Evolutionary conservation across 2,888 invertebrate species (phyloP).

Genomic region (Molanna angustata): DNA sequence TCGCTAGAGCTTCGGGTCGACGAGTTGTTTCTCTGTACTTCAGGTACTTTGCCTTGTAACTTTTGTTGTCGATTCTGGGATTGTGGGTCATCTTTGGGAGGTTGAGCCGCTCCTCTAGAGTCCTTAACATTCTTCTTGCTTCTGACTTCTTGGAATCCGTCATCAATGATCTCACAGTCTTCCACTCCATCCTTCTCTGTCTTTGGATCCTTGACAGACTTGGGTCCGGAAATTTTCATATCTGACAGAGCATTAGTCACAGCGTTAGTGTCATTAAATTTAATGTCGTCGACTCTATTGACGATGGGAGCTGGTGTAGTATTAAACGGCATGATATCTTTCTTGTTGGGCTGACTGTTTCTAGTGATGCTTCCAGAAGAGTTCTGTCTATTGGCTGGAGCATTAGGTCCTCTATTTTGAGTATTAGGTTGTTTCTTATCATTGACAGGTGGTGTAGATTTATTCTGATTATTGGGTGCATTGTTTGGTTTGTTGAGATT

Average conservation of each 20-base stretch:
- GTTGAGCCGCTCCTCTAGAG: constrained; percentile 38
- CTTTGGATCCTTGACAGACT: constrained; percentile 45
- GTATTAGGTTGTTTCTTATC: constrained; percentile 41
- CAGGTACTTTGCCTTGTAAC: constrained; percentile 44
- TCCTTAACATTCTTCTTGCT: constrained; percentile 75
- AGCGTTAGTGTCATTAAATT: constrained; percentile 50
- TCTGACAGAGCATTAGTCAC: constrained; percentile 52
- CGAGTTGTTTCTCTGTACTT: constrained; percentile 44
- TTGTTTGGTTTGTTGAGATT: background rate
- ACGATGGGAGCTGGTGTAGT: constrained; percentile 39
- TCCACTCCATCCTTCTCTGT: constrained; percentile 39
- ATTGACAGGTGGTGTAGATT: constrained; percentile 41
- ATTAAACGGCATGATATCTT: constrained; percentile 25
- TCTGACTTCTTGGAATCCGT: constrained; percentile 82
- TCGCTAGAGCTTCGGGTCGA: constrained; percentile 47
- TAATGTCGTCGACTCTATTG: constrained; percentile 55
- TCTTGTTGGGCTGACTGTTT: constrained; percentile 41
- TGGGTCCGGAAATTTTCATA: constrained; percentile 48
- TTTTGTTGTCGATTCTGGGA: constrained; percentile 40
- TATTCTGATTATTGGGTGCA: constrained; percentile 3
- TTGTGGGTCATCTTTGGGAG: constrained; percentile 27
- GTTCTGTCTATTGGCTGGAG: constrained; percentile 42
- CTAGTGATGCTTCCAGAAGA: constrained; percentile 31
- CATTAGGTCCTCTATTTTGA: constrained; percentile 34
- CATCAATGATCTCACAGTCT: constrained; percentile 53